phyloP scores from a whole-genome alignment of 37 sponge, comb jelly and placozoan species.

The Diacarnus erythraeanus region DNA sequence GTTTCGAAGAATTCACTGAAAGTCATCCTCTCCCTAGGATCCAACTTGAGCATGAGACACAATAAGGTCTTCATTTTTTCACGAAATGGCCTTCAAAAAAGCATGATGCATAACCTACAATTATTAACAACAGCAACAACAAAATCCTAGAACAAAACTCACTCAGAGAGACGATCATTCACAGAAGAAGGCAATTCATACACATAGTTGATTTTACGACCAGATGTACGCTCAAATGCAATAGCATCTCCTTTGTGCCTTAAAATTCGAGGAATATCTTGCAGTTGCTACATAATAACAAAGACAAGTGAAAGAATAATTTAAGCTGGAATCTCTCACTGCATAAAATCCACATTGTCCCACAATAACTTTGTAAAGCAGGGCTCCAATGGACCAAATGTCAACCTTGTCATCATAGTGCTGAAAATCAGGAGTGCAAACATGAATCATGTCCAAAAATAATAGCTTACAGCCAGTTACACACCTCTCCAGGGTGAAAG shows the following conservation, averaged over 20 bases:
- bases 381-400: conserved; percentile 92
- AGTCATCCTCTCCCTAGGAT: conserved; percentile 70
- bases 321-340: conserved; percentile 51
- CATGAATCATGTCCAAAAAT: no score
- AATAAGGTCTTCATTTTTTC: conserved; percentile 69
- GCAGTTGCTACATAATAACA: conserved; percentile 51
- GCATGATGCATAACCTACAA: background rate
- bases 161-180: conserved; percentile 73
- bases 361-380: conserved; percentile 84
- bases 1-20: conserved; percentile 72
- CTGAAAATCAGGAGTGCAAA: conserved; percentile 20
- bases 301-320: background rate
- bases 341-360: conserved; percentile 95
- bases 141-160: background rate
- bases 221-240: conserved; percentile 62
- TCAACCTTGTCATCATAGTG: conserved; percentile 92
- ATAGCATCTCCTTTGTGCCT: conserved; percentile 90
- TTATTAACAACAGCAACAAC: background rate
- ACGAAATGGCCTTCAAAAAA: conserved; percentile 36
- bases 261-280: conserved; percentile 82
- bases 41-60: conserved; percentile 57
- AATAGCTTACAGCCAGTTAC: background rate
- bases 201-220: conserved; percentile 64
- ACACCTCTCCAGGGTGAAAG: conserved; percentile 81
- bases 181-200: conserved; percentile 80